Evolutionary conservation across 1,140 invertebrate species (phyloP).

Genomic region (Trichonephila clavata): DNA sequence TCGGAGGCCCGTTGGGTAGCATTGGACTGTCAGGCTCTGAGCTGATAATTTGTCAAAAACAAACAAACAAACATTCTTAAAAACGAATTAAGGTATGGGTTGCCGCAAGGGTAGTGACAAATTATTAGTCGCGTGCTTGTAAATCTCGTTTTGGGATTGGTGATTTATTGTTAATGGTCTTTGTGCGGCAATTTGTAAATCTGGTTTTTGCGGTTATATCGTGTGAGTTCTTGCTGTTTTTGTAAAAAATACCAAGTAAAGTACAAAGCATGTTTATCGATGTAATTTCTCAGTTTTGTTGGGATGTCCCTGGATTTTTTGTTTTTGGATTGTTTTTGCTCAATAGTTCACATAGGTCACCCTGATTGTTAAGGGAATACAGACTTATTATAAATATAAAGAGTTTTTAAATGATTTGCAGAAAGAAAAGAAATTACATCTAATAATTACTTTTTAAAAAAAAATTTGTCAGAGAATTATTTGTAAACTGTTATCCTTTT

Average conservation of each 20-base stretch:
- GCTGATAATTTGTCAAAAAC: background rate
- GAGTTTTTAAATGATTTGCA: too few relatives aligned
- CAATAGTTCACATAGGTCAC: background rate
- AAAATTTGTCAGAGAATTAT: too few relatives aligned
- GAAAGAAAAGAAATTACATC: too few relatives aligned
- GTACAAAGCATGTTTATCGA: background rate
- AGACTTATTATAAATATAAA: too few relatives aligned
- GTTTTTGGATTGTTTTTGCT: background rate
- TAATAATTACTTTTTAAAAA: too few relatives aligned
- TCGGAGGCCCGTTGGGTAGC: background rate
- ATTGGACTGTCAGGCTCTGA: background rate
- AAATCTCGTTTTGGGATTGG: background rate
- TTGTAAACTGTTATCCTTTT: too few relatives aligned
- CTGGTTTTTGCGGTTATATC: background rate
- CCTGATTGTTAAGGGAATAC: too few relatives aligned
- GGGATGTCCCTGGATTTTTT: background rate
- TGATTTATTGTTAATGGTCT: background rate
- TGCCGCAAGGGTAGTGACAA: background rate
- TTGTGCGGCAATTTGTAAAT: background rate
- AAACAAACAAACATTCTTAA: background rate
- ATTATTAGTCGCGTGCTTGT: background rate
- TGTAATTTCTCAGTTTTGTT: background rate
- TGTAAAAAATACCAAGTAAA: background rate
- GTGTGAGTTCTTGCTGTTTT: background rate
- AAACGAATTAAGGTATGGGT: background rate